Evolutionary conservation across 2,113 vertebrate genomes (phyloP).

Genomic region (Dipodomys merriami): DNA sequence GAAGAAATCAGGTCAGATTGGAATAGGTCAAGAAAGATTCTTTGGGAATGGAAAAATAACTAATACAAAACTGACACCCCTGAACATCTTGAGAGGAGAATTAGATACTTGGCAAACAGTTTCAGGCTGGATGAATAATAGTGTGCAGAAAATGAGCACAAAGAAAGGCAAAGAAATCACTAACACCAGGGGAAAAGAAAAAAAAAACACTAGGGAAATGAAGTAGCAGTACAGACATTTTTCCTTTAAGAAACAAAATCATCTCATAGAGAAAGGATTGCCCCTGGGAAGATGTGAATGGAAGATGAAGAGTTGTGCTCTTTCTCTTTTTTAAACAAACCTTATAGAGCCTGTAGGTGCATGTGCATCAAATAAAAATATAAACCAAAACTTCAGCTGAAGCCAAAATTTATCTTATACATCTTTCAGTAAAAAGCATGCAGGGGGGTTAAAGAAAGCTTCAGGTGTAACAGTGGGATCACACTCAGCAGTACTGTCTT

Average conservation of each 20-base stretch:
- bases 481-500: not conserved
- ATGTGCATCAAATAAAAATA: not conserved
- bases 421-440: not conserved
- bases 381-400: not conserved
- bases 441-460: not conserved
- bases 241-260: not conserved
- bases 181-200: constrained; percentile 15
- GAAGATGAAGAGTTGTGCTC: not conserved
- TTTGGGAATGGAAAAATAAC: not conserved
- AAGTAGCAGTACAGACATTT: not conserved
- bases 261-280: not conserved
- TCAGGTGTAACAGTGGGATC: not conserved
- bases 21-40: not conserved
- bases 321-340: not conserved
- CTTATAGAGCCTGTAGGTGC: not conserved
- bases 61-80: not conserved
- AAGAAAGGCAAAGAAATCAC: not conserved
- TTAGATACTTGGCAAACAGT: constrained; percentile 36
- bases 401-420: not conserved
- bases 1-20: not conserved
- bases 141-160: not conserved
- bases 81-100: not conserved
- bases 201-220: not conserved
- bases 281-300: not conserved
- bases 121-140: not conserved